Base-by-base conservation (phyloP, 2,113 vertebrate species). In the Cyanoderma ruficeps region DNA sequence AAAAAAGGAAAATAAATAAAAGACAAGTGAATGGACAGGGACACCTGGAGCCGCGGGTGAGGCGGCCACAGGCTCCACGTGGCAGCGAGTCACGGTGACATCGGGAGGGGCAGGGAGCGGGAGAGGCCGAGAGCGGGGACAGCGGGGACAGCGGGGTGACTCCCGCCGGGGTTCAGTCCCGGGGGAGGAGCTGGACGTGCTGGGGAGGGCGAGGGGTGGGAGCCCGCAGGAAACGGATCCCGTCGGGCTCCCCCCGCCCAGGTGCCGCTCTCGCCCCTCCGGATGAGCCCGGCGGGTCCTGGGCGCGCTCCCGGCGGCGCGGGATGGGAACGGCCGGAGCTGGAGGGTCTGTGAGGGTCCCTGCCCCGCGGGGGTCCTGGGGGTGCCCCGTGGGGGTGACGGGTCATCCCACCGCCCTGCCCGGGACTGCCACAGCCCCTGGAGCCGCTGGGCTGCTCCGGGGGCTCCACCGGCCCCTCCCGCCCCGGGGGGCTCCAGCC, bases 41-140 rank as follows among this genome's bases (percentile, higher is more conserved):
- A n/a, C n/a, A n/a, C n/a, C n/a, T n/a, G n/a, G n/a, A n/a, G 49
- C 65, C 8, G 3, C 3, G 2, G 21, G 10, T 0, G 11, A 21
- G 10, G 24, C 7, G 57, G 82, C 61, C 24, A 0, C 9, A 4
- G 0, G 35, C 74, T 77, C 57, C 90, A 83, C 72, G 39, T 80
- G 91, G 91, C 90, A 74, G 30, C 4, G 11, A 41, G 82, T 22
- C 76, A 57, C 71, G 71, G 6, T 31, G 56, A 42, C 59, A 50
- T 1, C 42, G 56, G 31, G 71, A 77, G 71, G 33, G 47, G 63
- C 35, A 3, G 46, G 28, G 53, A 21, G 19, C 1, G 39, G 46
- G 31, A 10, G 31, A 18, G 35, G 67, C 21, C 75, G 5, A 3
- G 41, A 41, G 57, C 6, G 6, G 65, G 30, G 27, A 23, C 33